Evolutionary conservation across 2,888 invertebrate species (phyloP), one percentile per base, ranked within the genome.

Genomic region (Mylabris sibirica): DNA sequence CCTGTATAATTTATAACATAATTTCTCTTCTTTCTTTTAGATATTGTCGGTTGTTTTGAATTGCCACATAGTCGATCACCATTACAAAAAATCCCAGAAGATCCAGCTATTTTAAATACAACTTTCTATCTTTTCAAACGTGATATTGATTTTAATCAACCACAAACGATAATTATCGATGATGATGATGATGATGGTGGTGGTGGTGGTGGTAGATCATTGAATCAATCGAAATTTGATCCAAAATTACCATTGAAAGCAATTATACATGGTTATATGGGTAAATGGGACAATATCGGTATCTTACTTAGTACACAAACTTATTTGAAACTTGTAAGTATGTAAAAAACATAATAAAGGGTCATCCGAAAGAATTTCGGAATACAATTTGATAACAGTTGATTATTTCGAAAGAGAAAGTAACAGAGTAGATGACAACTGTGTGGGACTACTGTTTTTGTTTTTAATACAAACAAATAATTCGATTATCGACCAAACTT

Each of bases 201-300:
- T 70, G 79, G 84, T 14, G 30, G 8, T 5, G 30, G 8, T 30
- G 84, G 84, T 1, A 77, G 81, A 65, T 87, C 88, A 0, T 79
- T 89, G 24, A 74, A 74, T 35, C 74, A 79, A 49, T 88, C 89
- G 0, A 82, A 80, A 53, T 88, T 88, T 72, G 83, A 88, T 73
- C 75, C 78, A 0, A 81, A 79, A 2, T 85, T 85, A 68, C 83
- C 85, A 0, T 76, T 88, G 34, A 89, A 88, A 76, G 81, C 89
- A 59, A 79, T 89, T 20, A 85, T 89, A 22, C 90, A 90, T 74
- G 90, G 90, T 0, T 89, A 86, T 76, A 88, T 88, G 81, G 88
- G 89, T 60, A 87, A 85, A 71, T 88, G 88, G 76, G 86, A 84
- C 68, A 87, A 87, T 68, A 81, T 79, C 53, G 87, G 86, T 20